Conservation (phyloP, 2,113 vertebrate genomes). For the Peromyscus maniculatus region DNA sequence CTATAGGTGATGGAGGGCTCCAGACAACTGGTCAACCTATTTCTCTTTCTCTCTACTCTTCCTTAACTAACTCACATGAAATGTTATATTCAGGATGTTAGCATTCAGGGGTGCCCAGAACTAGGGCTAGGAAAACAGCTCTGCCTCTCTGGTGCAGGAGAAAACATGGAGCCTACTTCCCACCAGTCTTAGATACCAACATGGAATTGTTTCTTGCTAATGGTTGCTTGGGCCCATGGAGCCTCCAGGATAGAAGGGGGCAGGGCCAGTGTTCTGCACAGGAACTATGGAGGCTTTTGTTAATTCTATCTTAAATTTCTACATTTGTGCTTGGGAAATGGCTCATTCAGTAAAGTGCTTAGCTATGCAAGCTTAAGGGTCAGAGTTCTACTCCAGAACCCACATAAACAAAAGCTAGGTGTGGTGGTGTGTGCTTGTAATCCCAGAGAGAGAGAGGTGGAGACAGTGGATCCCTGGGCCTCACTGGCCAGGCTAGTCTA, state of each 20-base stretch:
- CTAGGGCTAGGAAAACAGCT: background rate
- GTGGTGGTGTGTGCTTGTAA: background rate
- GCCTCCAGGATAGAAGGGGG: fast-evolving
- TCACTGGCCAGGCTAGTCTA: background rate
- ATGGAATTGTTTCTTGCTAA: fast-evolving
- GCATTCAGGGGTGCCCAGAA: too few species aligned
- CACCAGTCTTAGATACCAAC: background rate
- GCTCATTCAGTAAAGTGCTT: background rate
- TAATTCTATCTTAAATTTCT: background rate
- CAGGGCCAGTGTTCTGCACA: background rate
- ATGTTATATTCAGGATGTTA: background rate
- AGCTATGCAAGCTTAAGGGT: background rate
- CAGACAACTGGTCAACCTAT: background rate
- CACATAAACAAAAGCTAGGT: background rate
- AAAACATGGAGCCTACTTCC: background rate
- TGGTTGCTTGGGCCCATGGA: fast-evolving
- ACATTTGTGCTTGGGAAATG: background rate
- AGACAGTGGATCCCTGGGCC: background rate
- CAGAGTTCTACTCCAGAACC: background rate
- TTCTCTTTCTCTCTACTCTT: background rate
- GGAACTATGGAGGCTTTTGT: background rate
- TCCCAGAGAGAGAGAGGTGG: background rate
- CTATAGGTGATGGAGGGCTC: background rate
- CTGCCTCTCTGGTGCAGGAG: background rate
- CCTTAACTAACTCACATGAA: background rate